Base-by-base conservation (phyloP, 2,888 invertebrate species). In the Pheosia gnoma region DNA sequence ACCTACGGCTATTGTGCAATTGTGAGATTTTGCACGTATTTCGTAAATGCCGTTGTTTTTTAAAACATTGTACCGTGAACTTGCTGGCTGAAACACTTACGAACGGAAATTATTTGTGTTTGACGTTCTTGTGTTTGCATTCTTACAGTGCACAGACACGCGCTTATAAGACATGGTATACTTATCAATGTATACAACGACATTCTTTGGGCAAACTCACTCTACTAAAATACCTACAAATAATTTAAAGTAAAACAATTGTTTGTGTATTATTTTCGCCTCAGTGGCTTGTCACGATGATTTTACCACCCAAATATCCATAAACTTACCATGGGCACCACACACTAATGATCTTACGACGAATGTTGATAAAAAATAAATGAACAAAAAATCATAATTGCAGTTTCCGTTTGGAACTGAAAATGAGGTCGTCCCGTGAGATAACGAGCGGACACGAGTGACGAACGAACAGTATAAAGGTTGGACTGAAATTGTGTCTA, bases 371-470 rank as follows among this genome's bases (percentile, higher is more conserved):
- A 25, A 25, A 25, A 25, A 25, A 25, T 25, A 25, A 88, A 83
- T 82, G 73, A 84, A 80, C 86, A 62, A 59, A 87, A 86, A 81
- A 85, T 83, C 83, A 83, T 86, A 83, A 86, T 81, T 81, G 68
- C 68, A 71, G 84, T 80, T 88, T 88, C 84, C 85, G 85, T 86
- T 85, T 86, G 84, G 81, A 81, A 79, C 82, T 80, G 84, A 83
- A 45, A 91, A 91, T 82, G 87, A 85, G 91, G 91, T 81, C 90
- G 83, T 72, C 80, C 79, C 75, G 80, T 76, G 86, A 89, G 88
- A 90, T 92, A 93, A 91, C 87, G 88, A 91, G 87, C 83, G 74
- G 85, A 83, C 83, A 83, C 76, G 78, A 84, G 79, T 78, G 78
- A 77, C 79, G 80, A 78, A 77, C 79, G 80, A 78, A 84, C 77